Evolutionary conservation across 1,140 invertebrate genomes (phyloP).

Genomic region (Armadillidium nasatum): DNA sequence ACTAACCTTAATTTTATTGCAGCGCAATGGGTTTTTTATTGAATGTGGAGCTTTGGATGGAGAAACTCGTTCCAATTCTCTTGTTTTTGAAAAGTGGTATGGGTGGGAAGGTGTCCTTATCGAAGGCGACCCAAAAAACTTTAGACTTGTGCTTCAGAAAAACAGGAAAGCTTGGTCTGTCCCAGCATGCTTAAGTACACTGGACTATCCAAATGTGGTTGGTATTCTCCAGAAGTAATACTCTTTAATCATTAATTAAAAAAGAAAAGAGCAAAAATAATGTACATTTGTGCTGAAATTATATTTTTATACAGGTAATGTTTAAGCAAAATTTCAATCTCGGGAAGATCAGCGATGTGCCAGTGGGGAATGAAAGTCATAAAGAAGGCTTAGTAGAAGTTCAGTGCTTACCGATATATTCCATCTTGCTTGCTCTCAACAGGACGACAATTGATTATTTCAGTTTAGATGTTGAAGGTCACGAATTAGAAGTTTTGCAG

Average conservation of each 20-base stretch:
- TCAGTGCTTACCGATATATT: slow-evolving; percentile 49
- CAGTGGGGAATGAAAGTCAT: slow-evolving; percentile 13
- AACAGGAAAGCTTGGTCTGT: slow-evolving; percentile 47
- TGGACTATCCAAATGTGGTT: slow-evolving; percentile 27
- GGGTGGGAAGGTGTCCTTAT: slow-evolving; percentile 48
- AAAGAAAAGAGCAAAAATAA: neutral
- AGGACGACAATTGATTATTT: slow-evolving; percentile 49
- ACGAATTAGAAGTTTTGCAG: slow-evolving; percentile 47
- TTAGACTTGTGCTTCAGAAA: slow-evolving; percentile 44
- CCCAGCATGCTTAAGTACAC: slow-evolving; percentile 45
- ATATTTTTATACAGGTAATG: slow-evolving; percentile 34
- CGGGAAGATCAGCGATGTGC: slow-evolving; percentile 33
- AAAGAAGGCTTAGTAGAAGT: slow-evolving; percentile 36
- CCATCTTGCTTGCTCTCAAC: slow-evolving; percentile 48
- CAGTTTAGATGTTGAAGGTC: slow-evolving; percentile 50
- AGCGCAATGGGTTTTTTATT: slow-evolving; percentile 51
- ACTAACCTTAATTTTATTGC: neutral
- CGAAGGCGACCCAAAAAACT: slow-evolving; percentile 47
- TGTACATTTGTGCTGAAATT: neutral
- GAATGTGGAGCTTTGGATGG: slow-evolving; percentile 56
- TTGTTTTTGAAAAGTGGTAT: slow-evolving; percentile 45
- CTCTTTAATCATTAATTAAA: neutral
- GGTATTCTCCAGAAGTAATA: neutral
- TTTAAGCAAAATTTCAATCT: slow-evolving; percentile 41
- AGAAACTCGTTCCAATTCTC: slow-evolving; percentile 47